Evolutionary conservation across 1,140 invertebrate species (phyloP).

Genomic region (Mya arenaria): DNA sequence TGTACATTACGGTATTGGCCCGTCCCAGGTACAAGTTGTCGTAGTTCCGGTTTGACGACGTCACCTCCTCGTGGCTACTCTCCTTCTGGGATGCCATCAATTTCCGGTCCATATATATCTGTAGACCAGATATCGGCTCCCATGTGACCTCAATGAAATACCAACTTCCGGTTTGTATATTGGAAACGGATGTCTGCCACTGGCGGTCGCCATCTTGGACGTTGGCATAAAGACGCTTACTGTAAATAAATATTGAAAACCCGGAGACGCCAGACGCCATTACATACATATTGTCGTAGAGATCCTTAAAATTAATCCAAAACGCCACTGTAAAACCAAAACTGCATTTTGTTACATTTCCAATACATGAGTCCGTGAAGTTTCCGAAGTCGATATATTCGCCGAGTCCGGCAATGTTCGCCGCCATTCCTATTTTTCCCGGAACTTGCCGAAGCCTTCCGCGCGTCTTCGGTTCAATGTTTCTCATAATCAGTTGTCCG

Average conservation of each 20-base stretch:
- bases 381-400: slow-evolving; percentile 73
- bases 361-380: slow-evolving; percentile 70
- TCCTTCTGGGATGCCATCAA: slow-evolving; percentile 54
- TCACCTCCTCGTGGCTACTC: slow-evolving; percentile 27
- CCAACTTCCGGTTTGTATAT: slow-evolving; percentile 68
- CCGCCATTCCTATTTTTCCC: slow-evolving; percentile 70
- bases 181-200: slow-evolving; percentile 59
- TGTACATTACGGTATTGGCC: slow-evolving; percentile 60
- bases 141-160: slow-evolving; percentile 79
- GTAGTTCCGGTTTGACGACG: not conserved
- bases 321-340: slow-evolving; percentile 76
- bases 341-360: slow-evolving; percentile 69
- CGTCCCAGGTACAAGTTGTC: slow-evolving; percentile 74
- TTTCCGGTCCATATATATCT: slow-evolving; percentile 71
- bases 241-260: slow-evolving; percentile 68
- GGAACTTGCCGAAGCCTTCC: slow-evolving; percentile 62
- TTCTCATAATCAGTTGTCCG: slow-evolving; percentile 57
- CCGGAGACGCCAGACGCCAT: slow-evolving; percentile 61
- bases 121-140: slow-evolving; percentile 64
- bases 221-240: slow-evolving; percentile 64
- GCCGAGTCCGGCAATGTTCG: slow-evolving; percentile 65
- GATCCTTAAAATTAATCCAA: slow-evolving; percentile 71
- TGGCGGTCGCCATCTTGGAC: slow-evolving; percentile 62
- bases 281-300: slow-evolving; percentile 61
- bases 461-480: slow-evolving; percentile 57